Evolutionary conservation across 2,113 vertebrate genomes (phyloP).

Genomic region (Clarias magur): DNA sequence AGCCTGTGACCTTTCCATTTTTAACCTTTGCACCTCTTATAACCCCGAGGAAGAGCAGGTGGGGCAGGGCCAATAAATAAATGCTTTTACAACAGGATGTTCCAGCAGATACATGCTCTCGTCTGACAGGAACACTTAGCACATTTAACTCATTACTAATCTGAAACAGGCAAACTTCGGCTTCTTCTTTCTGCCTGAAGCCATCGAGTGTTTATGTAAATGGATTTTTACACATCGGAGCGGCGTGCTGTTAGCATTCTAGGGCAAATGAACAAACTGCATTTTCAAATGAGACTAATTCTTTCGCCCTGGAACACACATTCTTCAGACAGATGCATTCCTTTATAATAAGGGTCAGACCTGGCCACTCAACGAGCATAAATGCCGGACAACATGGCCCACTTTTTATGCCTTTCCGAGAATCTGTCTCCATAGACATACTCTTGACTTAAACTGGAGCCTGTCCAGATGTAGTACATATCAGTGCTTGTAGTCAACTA

Average conservation of each 20-base stretch:
- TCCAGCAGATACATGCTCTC: slow-evolving; percentile 17
- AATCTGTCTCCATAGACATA: slow-evolving; percentile 34
- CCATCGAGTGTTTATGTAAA: neutral
- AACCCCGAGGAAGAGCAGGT: slow-evolving; percentile 39
- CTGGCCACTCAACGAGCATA: slow-evolving; percentile 32
- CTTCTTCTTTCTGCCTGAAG: neutral
- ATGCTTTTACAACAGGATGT: slow-evolving; percentile 45
- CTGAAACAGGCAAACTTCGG: neutral
- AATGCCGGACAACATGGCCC: slow-evolving; percentile 37
- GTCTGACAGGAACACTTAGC: slow-evolving; percentile 12
- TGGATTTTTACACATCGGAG: slow-evolving; percentile 23
- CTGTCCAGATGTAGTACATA: slow-evolving; percentile 42
- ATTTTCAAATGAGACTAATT: slow-evolving; percentile 14
- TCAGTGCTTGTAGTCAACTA: slow-evolving; percentile 47
- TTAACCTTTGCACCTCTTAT: slow-evolving; percentile 15
- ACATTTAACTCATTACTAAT: slow-evolving; percentile 24
- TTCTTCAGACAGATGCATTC: slow-evolving; percentile 33
- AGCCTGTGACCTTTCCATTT: slow-evolving; percentile 23
- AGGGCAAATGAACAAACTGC: slow-evolving; percentile 9
- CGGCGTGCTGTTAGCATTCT: slow-evolving; percentile 9
- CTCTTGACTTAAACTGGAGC: slow-evolving; percentile 42
- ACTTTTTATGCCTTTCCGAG: slow-evolving; percentile 24
- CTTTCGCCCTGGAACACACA: slow-evolving; percentile 13
- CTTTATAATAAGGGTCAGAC: slow-evolving; percentile 48
- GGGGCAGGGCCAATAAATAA: slow-evolving; percentile 38